phyloP scores from a whole-genome alignment of 2,888 invertebrate species.

The Tenthredo notha region DNA sequence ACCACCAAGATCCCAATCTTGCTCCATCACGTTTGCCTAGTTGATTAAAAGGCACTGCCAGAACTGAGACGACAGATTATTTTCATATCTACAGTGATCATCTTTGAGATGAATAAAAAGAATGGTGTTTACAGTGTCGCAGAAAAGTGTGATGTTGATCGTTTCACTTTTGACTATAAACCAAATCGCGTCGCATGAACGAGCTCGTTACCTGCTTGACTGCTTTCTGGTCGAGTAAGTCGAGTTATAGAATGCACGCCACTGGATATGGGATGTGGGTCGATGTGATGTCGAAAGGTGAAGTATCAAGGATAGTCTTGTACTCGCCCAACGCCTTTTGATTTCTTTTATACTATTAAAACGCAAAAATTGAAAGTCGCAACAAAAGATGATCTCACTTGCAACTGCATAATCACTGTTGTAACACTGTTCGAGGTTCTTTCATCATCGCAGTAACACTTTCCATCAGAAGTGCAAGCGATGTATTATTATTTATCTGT shows the following conservation, averaged over 20 bases:
- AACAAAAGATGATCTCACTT: not conserved
- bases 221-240: slow-evolving; percentile 46
- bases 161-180: slow-evolving; percentile 31
- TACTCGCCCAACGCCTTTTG: not conserved
- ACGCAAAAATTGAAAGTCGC: not conserved
- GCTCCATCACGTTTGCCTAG: not conserved
- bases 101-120: not conserved
- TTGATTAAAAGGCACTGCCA: not conserved
- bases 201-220: slow-evolving; percentile 43
- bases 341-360: not conserved
- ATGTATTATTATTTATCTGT: not conserved
- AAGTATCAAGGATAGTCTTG: slow-evolving; percentile 33
- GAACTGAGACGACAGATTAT: not conserved
- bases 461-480: not conserved
- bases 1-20: slow-evolving; percentile 33
- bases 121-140: not conserved
- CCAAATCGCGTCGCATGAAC: slow-evolving; percentile 25
- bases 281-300: slow-evolving; percentile 38
- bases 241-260: slow-evolving; percentile 34
- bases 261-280: slow-evolving; percentile 42
- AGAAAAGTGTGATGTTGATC: not conserved
- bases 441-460: not conserved
- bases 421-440: not conserved
- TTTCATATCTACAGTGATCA: not conserved
- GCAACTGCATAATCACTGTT: not conserved